A percentile compares a stretch with the other conserved stretches of the same genome.
Evolutionary conservation across 2,113 vertebrate species (phyloP).

Genomic region (Felis catus): DNA sequence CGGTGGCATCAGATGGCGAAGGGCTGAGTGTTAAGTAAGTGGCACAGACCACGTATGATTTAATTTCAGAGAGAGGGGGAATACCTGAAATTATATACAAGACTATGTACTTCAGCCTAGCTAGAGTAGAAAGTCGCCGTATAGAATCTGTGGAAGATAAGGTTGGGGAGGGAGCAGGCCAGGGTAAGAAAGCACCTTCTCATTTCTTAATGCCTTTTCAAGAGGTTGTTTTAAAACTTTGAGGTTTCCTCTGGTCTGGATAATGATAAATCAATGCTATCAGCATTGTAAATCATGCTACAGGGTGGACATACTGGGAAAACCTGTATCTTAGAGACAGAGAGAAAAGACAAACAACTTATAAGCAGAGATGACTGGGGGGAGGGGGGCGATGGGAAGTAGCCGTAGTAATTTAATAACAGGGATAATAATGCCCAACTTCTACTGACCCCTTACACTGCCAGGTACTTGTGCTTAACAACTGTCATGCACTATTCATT

Average conservation of each 20-base stretch:
- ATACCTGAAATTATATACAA: neutral
- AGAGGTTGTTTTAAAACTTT: conserved; percentile 8
- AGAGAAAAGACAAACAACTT: neutral
- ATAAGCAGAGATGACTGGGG: neutral
- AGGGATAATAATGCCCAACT: neutral
- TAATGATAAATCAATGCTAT: conserved; percentile 24
- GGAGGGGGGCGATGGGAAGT: accelerated
- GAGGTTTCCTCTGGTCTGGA: neutral
- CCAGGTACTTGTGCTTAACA: neutral
- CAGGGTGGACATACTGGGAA: neutral
- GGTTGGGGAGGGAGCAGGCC: neutral
- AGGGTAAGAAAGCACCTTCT: neutral
- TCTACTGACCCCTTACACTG: neutral
- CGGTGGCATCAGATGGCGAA: neutral
- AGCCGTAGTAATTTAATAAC: neutral
- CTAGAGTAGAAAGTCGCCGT: neutral
- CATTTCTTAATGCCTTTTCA: conserved; percentile 1
- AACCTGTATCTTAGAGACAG: neutral
- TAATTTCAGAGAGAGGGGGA: neutral
- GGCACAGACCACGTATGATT: neutral
- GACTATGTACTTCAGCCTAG: neutral
- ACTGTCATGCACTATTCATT: neutral
- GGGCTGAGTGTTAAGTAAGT: neutral
- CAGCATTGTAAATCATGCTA: neutral
- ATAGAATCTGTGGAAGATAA: neutral